Conservation (phyloP, 2,113 vertebrate genomes). For the Antechinus stuartii region DNA sequence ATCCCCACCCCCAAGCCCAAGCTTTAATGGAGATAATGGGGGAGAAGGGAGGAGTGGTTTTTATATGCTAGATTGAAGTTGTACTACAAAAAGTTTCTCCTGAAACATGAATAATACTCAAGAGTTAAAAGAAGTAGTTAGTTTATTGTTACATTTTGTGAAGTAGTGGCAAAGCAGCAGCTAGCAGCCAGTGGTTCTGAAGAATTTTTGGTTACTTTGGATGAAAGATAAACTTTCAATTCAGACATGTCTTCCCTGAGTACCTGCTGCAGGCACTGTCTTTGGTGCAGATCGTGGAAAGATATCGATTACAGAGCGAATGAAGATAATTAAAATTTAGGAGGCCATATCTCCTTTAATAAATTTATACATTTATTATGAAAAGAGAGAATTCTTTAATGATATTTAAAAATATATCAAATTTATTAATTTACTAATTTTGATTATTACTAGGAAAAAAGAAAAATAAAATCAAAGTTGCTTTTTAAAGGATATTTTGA, state of each 20-base stretch:
- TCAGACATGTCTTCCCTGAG: not conserved
- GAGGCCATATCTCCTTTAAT: not conserved
- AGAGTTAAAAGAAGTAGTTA: not conserved
- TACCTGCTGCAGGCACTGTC: not conserved
- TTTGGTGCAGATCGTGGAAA: not conserved
- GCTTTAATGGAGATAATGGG: not conserved
- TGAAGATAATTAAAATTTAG: not conserved
- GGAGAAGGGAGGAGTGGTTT: not conserved
- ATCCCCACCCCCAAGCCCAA: not conserved
- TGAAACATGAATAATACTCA: not conserved
- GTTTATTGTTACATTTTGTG: not conserved
- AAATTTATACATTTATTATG: not conserved
- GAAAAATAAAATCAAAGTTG: not conserved
- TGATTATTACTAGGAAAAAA: not conserved
- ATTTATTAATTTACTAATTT: not conserved
- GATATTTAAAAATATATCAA: not conserved
- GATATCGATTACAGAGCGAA: not conserved
- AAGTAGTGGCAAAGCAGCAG: not conserved
- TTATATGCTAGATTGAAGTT: not conserved
- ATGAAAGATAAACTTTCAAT: not conserved
- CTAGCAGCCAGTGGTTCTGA: not conserved
- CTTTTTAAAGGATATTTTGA: not conserved
- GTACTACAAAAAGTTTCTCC: not conserved
- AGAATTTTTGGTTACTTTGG: not conserved
- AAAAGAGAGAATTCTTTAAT: not conserved